phyloP scores from a whole-genome alignment of 2,888 invertebrate species.

The Ceratothoa steindachneri region DNA sequence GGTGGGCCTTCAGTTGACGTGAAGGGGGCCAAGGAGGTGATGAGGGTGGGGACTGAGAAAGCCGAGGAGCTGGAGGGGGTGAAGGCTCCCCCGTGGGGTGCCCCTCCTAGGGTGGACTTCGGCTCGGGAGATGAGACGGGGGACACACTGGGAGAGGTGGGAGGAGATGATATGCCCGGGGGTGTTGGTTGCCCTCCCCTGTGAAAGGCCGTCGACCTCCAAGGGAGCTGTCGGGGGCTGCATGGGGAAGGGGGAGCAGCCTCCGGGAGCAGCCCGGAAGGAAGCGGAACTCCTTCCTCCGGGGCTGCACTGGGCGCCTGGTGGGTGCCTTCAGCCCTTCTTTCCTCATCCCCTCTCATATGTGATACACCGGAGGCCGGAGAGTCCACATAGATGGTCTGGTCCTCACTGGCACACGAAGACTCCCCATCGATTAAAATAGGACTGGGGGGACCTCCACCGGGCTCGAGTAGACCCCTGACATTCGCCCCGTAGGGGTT shows the following conservation, averaged over 20 bases:
- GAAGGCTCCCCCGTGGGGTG: slow-evolving; percentile 13
- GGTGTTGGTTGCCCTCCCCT: slow-evolving; percentile 13
- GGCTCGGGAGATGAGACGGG: not conserved
- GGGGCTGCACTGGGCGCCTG: not conserved
- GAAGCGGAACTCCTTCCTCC: not conserved
- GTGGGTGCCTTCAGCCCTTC: not conserved
- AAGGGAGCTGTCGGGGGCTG: not conserved
- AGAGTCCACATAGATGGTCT: not conserved
- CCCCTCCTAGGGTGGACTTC: not conserved
- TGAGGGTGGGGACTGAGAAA: slow-evolving; percentile 11
- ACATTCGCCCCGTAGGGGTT: not conserved
- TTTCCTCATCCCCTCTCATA: too few relatives aligned
- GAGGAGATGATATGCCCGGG: not conserved
- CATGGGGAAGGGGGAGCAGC: not conserved
- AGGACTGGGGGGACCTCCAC: not conserved
- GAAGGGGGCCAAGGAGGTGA: not conserved
- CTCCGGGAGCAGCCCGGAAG: not conserved
- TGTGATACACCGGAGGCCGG: not conserved
- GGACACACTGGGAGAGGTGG: not conserved
- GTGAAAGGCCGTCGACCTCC: slow-evolving; percentile 16
- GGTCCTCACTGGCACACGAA: not conserved
- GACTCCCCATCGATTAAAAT: not conserved
- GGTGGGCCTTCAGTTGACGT: not conserved
- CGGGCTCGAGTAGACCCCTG: not conserved
- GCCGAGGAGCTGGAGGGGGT: slow-evolving; percentile 8